These are phyloP conservation scores for Pipa parva DNA, from an alignment of 2,113 vertebrate genomes.

Conservation along the genomic window DNA sequence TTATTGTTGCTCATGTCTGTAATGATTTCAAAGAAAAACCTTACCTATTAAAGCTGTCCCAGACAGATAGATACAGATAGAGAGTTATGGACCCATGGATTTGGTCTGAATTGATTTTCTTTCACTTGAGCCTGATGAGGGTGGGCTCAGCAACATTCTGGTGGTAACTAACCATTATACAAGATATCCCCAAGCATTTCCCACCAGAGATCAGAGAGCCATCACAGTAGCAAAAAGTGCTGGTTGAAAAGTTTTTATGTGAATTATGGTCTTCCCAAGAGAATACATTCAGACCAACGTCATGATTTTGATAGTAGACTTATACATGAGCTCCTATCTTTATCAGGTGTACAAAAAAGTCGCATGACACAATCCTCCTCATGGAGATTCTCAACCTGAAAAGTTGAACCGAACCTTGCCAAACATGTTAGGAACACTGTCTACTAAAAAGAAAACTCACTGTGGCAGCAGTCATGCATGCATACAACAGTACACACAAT, in stretches of 20 bases:
- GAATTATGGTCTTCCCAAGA: slow-evolving; percentile 7
- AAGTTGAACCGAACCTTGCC: slow-evolving; percentile 4
- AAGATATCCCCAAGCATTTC: slow-evolving; percentile 6
- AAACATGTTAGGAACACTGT: not conserved
- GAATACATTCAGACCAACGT: slow-evolving; percentile 5
- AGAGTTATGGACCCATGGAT: not conserved
- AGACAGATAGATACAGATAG: not conserved
- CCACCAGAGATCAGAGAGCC: slow-evolving; percentile 15
- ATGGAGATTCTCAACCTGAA: not conserved
- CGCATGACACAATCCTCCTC: not conserved
- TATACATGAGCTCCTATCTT: slow-evolving; percentile 12
- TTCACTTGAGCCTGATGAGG: not conserved
- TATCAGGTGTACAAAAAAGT: slow-evolving; percentile 14
- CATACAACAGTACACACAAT: slow-evolving; percentile 1
- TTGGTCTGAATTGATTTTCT: slow-evolving; percentile 21
- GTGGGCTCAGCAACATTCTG: not conserved
- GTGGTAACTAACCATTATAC: slow-evolving; percentile 23
- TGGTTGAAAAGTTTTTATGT: slow-evolving; percentile 13
- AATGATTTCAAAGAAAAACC: not conserved
- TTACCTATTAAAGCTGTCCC: not conserved
- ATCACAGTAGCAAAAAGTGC: slow-evolving; percentile 15
- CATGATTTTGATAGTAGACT: slow-evolving; percentile 7
- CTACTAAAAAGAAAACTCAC: not conserved
- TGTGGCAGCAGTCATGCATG: slow-evolving; percentile 1
- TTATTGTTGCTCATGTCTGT: not conserved